Evolutionary conservation across 2,113 vertebrate species (phyloP).

Genomic region (Salvator merianae): DNA sequence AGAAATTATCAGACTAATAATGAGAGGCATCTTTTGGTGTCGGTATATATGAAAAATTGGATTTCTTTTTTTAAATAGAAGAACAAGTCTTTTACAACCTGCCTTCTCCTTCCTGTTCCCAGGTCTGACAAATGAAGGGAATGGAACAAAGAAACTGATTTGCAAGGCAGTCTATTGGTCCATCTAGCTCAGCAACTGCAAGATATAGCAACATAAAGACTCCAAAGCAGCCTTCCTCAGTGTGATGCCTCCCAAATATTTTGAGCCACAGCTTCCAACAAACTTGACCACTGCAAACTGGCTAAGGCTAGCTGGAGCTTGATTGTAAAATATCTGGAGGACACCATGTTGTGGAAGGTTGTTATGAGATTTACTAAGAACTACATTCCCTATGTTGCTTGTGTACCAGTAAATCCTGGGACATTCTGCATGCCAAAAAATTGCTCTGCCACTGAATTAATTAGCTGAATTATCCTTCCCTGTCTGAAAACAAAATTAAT

Average conservation of each 20-base stretch:
- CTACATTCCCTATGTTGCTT: too few species aligned
- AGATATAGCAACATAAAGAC: too few species aligned
- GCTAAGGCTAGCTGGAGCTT: neutral
- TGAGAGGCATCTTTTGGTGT: neutral
- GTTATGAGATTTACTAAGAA: too few species aligned
- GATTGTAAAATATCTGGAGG: too few species aligned
- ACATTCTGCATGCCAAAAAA: too few species aligned
- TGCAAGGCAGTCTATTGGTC: neutral
- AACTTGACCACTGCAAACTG: neutral
- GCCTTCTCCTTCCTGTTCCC: neutral
- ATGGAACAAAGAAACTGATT: neutral
- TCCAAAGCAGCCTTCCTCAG: neutral
- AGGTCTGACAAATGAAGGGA: neutral
- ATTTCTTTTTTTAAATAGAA: neutral
- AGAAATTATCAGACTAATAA: neutral
- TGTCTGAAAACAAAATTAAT: too few species aligned
- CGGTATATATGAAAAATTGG: neutral
- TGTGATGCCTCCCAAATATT: neutral
- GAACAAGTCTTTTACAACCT: neutral
- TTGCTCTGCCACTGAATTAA: too few species aligned
- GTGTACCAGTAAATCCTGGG: too few species aligned
- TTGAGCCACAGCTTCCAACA: neutral
- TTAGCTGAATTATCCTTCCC: too few species aligned
- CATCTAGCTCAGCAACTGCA: neutral
- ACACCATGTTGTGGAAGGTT: too few species aligned